phyloP scores from a whole-genome alignment of 2,888 invertebrate genomes.

The Eupithecia vulgata region DNA sequence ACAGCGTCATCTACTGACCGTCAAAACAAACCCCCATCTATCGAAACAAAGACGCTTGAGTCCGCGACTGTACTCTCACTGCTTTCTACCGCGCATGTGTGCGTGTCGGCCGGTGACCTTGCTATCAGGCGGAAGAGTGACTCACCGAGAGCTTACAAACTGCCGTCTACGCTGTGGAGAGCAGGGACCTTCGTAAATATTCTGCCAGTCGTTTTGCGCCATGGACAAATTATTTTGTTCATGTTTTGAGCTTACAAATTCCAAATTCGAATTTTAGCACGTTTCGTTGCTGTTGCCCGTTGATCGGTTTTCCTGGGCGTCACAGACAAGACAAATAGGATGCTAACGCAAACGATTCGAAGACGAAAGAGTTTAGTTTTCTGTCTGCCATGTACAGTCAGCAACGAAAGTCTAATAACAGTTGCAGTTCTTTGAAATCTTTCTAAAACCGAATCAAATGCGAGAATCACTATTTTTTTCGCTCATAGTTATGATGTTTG shows the following conservation, averaged over 20 bases:
- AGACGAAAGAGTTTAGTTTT: neutral
- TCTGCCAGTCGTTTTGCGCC: slow-evolving; percentile 37
- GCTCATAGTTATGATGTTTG: too few species aligned
- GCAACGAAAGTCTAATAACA: too few species aligned
- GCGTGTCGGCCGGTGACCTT: slow-evolving; percentile 79
- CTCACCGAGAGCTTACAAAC: slow-evolving; percentile 62
- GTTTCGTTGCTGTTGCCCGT: neutral
- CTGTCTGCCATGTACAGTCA: neutral
- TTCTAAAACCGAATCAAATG: too few species aligned
- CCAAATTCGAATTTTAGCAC: neutral
- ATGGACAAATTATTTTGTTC: neutral
- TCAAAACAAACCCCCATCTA: slow-evolving; percentile 6
- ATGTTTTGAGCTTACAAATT: slow-evolving; percentile 17
- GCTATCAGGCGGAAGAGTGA: slow-evolving; percentile 84
- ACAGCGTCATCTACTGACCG: slow-evolving; percentile 19
- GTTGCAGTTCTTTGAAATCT: too few species aligned
- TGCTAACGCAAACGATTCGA: neutral
- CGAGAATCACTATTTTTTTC: too few species aligned
- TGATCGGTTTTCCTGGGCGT: neutral
- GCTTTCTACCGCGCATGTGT: slow-evolving; percentile 70
- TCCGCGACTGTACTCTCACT: slow-evolving; percentile 78
- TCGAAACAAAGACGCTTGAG: slow-evolving; percentile 39
- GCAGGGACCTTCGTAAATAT: slow-evolving; percentile 45
- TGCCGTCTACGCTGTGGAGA: slow-evolving; percentile 51
- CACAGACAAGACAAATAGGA: too few species aligned